Base-by-base conservation (phyloP, 92 coral and sea anemone genomes). In the Palythoa heliodiscus region DNA sequence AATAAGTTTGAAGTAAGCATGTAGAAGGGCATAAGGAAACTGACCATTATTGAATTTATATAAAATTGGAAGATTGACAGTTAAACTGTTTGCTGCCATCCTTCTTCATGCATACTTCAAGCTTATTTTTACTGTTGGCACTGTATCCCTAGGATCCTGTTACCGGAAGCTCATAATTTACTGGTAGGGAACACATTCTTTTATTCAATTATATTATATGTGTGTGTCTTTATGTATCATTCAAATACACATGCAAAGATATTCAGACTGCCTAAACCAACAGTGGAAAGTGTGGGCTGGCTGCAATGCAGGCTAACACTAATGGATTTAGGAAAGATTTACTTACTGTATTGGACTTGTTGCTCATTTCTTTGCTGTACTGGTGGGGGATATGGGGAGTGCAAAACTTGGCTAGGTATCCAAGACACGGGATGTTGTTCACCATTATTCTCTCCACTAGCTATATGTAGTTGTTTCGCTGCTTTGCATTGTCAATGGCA, bases 341-440 rank as follows among this genome's bases (percentile, higher is more conserved):
- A 54, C 91, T 90, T 88, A 93, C 93, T 15, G 92, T 88, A 1
- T 88, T 73, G 1, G 92, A 48, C 50, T 91, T 91, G 35, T 22
- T 74, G 58, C 70, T 53, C 90, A 91, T 91, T 74, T 91, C 91
- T 70, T 66, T 47, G 58, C 87, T 91, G 70, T 91, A 88, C 43
- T 82, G 68, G 76, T 88, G 92, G 67, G 89, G 90, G 35, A 85
- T 85, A 39, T 85, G 88, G 52, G 16, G 11, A 47, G 82, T 85
- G 52, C 77, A 77, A 29, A 74, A 63, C 47, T 84, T 64, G 22
- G 80, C 58, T 20, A 84, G 81, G 57, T 54, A 54, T 54, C 60
- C 60, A 54, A 54, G 60, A 54, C 60, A 54, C 1, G 60, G 5
- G 60, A 54, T 54, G 3, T 82, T 90, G 70, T 87, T 82, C 19